Percentiles rank a stretch among this genome's conserved stretches.
Conservation (phyloP, 2,888 invertebrate genomes). For the Drosophila emarginata region DNA sequence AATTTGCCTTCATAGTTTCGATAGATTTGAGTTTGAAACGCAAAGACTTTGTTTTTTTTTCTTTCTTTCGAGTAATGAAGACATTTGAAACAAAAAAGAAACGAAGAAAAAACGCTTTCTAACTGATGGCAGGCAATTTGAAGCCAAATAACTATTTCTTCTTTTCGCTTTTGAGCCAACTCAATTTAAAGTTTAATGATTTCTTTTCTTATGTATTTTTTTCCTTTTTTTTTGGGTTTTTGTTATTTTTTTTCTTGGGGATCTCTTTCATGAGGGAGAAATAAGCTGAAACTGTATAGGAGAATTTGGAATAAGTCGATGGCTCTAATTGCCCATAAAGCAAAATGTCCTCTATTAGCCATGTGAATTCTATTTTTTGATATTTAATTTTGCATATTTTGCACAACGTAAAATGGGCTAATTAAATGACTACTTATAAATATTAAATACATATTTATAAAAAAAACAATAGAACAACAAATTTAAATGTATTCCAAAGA, state of each 20-base stretch:
- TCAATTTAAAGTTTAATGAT: slow-evolving; percentile 29
- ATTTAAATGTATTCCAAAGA: too few relatives aligned
- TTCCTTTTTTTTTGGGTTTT: background rate
- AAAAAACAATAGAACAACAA: too few relatives aligned
- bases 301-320: too few relatives aligned
- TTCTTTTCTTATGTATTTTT: slow-evolving; percentile 8
- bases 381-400: too few relatives aligned
- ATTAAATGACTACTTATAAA: too few relatives aligned
- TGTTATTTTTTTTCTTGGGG: too few relatives aligned
- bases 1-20: slow-evolving; percentile 54
- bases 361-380: too few relatives aligned
- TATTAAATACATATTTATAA: too few relatives aligned
- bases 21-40: slow-evolving; percentile 62
- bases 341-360: too few relatives aligned
- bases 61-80: slow-evolving; percentile 26
- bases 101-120: slow-evolving; percentile 53
- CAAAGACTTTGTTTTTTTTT: slow-evolving; percentile 24
- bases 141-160: slow-evolving; percentile 23
- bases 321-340: too few relatives aligned
- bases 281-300: too few relatives aligned
- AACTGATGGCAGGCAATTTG: slow-evolving; percentile 48
- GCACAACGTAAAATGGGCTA: too few relatives aligned
- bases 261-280: background rate
- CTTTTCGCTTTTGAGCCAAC: slow-evolving; percentile 5
- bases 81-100: slow-evolving; percentile 42